Evolutionary conservation across 2,888 invertebrate genomes (phyloP).

Genomic region (Chrysolina haemoptera): DNA sequence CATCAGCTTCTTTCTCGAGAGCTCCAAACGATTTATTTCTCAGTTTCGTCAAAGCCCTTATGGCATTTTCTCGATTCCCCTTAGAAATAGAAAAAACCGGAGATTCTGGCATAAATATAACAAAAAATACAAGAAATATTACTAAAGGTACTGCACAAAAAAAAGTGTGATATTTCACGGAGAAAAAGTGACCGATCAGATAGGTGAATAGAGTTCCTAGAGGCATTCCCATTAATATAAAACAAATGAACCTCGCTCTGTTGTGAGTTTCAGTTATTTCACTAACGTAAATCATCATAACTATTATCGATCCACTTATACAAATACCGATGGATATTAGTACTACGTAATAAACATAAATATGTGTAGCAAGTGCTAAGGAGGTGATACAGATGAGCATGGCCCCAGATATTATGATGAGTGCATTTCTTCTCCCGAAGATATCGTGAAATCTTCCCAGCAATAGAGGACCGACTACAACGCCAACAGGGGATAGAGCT

Average conservation of each 20-base stretch:
- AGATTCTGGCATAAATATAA: slow-evolving; percentile 22
- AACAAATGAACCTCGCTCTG: background rate
- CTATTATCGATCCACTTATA: background rate
- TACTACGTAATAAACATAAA: background rate
- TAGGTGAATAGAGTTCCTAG: background rate
- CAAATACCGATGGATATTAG: background rate
- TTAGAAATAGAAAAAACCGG: slow-evolving; percentile 2
- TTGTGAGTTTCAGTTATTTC: background rate
- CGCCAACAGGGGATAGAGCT: background rate
- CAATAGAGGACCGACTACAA: background rate
- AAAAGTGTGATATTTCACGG: background rate
- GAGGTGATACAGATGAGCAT: background rate
- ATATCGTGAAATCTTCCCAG: background rate
- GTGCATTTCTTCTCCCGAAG: background rate
- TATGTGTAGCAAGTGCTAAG: background rate
- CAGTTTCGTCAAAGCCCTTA: background rate
- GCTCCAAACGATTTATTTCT: background rate
- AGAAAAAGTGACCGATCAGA: background rate
- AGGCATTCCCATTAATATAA: background rate
- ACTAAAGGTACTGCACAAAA: background rate
- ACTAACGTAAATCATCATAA: background rate
- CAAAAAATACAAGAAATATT: background rate
- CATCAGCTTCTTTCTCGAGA: background rate
- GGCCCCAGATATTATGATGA: background rate
- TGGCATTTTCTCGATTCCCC: background rate